Evolutionary conservation across 2,888 invertebrate genomes (phyloP).

Genomic region (Empis livida): DNA sequence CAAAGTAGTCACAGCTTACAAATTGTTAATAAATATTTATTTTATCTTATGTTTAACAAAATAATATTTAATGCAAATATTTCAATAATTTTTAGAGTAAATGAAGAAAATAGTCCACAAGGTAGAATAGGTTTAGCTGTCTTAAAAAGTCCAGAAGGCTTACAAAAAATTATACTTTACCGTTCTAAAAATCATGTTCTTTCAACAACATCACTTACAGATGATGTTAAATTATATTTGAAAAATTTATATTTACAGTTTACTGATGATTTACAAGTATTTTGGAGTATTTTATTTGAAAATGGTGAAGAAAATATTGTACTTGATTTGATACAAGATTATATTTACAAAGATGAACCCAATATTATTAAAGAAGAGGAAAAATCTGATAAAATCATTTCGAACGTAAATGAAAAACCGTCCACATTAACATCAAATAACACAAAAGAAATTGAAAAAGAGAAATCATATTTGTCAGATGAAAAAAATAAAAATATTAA

Average conservation of each 20-base stretch:
- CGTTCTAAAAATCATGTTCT: slow-evolving; percentile 20
- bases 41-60: too few species aligned
- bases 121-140: slow-evolving; percentile 38
- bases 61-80: neutral
- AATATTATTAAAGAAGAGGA: slow-evolving; percentile 12
- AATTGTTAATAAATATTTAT: slow-evolving; percentile 12
- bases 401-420: slow-evolving; percentile 3
- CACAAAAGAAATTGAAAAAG: neutral
- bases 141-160: slow-evolving; percentile 24
- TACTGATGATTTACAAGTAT: slow-evolving; percentile 39
- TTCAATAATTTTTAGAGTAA: slow-evolving; percentile 17
- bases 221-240: slow-evolving; percentile 12
- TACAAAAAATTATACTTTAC: slow-evolving; percentile 20
- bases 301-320: slow-evolving; percentile 8
- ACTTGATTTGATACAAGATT: slow-evolving; percentile 1
- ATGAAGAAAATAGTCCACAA: slow-evolving; percentile 22
- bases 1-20: slow-evolving; percentile 21
- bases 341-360: slow-evolving; percentile 8
- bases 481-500: slow-evolving; percentile 4
- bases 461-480: neutral
- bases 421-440: slow-evolving; percentile 6
- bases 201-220: slow-evolving; percentile 15
- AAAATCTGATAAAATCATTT: neutral
- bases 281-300: slow-evolving; percentile 45
- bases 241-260: slow-evolving; percentile 22